Evolutionary conservation across 2,888 invertebrate genomes (phyloP).

Genomic region (Brachypalpus laphriformis): DNA sequence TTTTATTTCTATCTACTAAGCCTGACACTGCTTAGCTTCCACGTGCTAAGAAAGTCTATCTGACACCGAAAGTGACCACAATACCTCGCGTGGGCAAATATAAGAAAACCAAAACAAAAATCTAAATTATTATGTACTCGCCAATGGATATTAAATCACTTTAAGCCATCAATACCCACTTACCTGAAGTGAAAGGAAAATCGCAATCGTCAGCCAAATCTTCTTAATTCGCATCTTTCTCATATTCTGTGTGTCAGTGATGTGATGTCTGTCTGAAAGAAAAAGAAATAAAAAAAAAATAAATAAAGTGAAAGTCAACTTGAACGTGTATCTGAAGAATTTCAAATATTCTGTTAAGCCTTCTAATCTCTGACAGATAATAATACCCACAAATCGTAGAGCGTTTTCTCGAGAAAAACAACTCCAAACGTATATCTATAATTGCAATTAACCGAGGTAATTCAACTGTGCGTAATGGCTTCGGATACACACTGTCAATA

Average conservation of each 20-base stretch:
- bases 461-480: constrained; percentile 3
- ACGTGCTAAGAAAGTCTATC: background rate
- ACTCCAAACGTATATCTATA: background rate
- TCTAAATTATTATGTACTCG: constrained; percentile 31
- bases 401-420: background rate
- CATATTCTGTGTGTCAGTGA: constrained; percentile 55
- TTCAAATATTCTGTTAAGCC: constrained; percentile 53
- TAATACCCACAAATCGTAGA: background rate
- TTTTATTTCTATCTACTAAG: too few relatives aligned
- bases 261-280: constrained; percentile 54
- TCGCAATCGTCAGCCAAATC: constrained; percentile 80
- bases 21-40: background rate
- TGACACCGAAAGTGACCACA: constrained; percentile 3
- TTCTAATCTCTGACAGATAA: background rate
- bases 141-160: constrained; percentile 38
- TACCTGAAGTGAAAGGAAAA: constrained; percentile 82
- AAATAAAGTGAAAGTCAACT: constrained; percentile 62
- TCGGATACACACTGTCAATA: background rate
- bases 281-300: constrained; percentile 29
- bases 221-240: constrained; percentile 79
- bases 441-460: constrained; percentile 28
- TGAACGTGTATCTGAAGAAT: constrained; percentile 26
- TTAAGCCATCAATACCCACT: constrained; percentile 73
- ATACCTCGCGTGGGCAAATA: constrained; percentile 17
- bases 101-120: constrained; percentile 2